Conservation (phyloP, 2,888 invertebrate genomes). For the Sicus ferrugineus region DNA sequence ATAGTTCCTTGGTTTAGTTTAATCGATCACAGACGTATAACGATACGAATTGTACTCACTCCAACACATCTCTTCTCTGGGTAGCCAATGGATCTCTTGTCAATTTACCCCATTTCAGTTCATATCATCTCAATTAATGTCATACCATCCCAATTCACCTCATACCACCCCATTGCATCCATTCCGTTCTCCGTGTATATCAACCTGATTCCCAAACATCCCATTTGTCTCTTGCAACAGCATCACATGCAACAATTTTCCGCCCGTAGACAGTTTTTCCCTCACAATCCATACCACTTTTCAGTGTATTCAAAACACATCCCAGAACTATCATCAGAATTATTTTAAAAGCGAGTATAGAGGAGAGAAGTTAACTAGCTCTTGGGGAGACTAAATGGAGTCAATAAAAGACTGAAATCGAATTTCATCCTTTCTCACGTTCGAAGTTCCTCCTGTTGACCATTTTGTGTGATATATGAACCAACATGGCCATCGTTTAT, state of each 20-base stretch:
- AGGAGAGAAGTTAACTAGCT: neutral
- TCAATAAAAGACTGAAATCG: conserved; percentile 9
- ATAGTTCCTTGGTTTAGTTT: no score
- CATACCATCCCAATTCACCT: neutral
- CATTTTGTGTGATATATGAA: conserved; percentile 30
- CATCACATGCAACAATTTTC: conserved; percentile 7
- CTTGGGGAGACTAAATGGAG: neutral
- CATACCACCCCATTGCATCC: neutral
- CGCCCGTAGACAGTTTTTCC: neutral
- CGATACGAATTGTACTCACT: no score
- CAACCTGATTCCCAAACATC: neutral
- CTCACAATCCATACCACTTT: no score
- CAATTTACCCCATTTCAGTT: neutral
- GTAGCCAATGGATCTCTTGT: no score
- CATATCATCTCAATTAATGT: neutral
- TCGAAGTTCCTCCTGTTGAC: neutral
- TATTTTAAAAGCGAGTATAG: neutral
- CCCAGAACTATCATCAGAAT: no score
- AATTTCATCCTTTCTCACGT: neutral
- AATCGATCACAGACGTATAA: no score
- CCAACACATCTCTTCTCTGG: no score
- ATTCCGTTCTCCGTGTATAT: neutral
- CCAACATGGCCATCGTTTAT: conserved; percentile 28
- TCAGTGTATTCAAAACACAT: no score
- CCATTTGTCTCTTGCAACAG: neutral